Base-by-base conservation (phyloP, 2,888 invertebrate species). In the Liodrosophila aerea region DNA sequence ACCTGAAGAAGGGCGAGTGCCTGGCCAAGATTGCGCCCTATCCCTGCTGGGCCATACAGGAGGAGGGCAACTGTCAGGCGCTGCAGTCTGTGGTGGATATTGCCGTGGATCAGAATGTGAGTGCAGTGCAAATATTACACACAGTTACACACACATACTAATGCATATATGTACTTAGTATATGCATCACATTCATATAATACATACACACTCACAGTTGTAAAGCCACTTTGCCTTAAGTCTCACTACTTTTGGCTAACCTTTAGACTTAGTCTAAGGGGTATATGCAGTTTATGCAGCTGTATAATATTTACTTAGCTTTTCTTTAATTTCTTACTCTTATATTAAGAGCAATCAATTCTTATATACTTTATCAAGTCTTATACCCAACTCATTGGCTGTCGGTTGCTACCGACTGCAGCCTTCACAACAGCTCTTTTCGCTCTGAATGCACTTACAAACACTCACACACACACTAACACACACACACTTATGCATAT, bases 61-160 rank as follows among this genome's bases (percentile, higher is more conserved):
- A 94, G 89, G 93, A 93, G 90, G 93, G 92, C 36, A 92, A 92
- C 88, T 93, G 93, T 84, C 92, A 92, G 77, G 94, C 93, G 67
- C 90, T 93, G 59, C 94, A 95, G 89, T 94, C 94, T 81, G 94
- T 92, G 51, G 92, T 93, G 67, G 94, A 94, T 89, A 90, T 94
- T 77, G 92, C 91, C 77, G 86, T 93, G 64, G 93, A 93, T 91
- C 91, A 91, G 51, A 90, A 91, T 87, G 90, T 90, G 83, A 88
- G 88, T 88, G 43, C 30, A 37, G 39, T 53, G n/a, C n/a, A 37
- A 30, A 16, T n/a, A n/a, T n/a, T 16, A 15, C 15, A 30, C 18
- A 40, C 50, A 18, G 9, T 1, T 7, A 13, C 27, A 41, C 41
- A n/a, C 5, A 27, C 29, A 16, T n/a, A 36, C 44, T n/a, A n/a